These are phyloP conservation scores for Petrosia ficiformis DNA, from an alignment of 37 sponge, comb jelly and placozoan genomes.

Conservation along the genomic window DNA sequence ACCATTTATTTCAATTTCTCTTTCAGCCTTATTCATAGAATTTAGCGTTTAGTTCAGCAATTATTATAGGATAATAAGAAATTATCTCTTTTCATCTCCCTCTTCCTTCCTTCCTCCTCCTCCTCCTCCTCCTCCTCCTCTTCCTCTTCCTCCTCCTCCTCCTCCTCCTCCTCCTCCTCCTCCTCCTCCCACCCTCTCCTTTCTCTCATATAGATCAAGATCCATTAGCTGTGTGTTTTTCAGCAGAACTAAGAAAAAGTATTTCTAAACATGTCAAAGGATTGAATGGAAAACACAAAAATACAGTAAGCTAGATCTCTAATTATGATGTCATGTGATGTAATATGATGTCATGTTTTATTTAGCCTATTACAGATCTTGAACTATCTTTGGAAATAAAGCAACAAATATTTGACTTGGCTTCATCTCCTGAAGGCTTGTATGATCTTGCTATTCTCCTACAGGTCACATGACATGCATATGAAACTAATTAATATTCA, in stretches of 20 bases:
- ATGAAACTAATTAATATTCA: too few relatives aligned
- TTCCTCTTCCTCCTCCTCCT: background rate
- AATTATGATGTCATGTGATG: background rate
- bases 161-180: background rate
- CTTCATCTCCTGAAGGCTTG: slow-evolving; percentile 36
- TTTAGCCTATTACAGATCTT: background rate
- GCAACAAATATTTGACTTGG: slow-evolving; percentile 41
- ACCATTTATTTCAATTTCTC: too few relatives aligned
- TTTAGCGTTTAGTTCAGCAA: too few relatives aligned
- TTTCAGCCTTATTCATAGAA: too few relatives aligned
- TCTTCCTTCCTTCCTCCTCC: background rate
- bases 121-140: background rate
- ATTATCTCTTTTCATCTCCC: background rate
- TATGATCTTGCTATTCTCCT: slow-evolving; percentile 39
- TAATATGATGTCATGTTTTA: too few relatives aligned
- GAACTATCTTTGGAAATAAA: slow-evolving; percentile 12
- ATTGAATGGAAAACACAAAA: background rate
- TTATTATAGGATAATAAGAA: background rate
- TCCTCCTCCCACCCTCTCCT: too few relatives aligned
- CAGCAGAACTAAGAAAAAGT: background rate
- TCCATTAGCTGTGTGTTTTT: slow-evolving; percentile 43
- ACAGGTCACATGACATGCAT: too few relatives aligned
- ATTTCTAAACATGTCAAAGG: background rate
- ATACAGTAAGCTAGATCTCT: background rate
- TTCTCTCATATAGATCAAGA: background rate